Conservation (phyloP, 2,888 invertebrate genomes). For the Patella caerulea region DNA sequence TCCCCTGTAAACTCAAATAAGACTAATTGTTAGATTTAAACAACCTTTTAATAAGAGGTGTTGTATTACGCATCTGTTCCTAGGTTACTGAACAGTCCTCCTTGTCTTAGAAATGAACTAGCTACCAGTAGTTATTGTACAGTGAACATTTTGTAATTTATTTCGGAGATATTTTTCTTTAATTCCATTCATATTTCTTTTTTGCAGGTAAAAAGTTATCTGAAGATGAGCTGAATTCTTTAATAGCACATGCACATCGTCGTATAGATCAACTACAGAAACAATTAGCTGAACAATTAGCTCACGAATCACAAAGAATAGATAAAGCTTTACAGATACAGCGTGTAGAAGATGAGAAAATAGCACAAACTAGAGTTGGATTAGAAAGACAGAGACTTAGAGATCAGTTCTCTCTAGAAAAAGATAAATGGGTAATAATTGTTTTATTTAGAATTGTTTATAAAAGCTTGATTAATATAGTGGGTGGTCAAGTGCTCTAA, state of each 20-base stretch:
- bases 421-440: constrained; percentile 74
- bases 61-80: no score
- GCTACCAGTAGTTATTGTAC: no score
- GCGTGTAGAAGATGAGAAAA: constrained; percentile 75
- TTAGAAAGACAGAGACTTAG: constrained; percentile 81
- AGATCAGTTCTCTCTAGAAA: constrained; percentile 79
- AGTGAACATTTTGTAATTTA: no score
- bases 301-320: constrained; percentile 73
- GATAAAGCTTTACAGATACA: constrained; percentile 78
- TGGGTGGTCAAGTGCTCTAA: no score
- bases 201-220: constrained; percentile 73
- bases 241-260: constrained; percentile 84
- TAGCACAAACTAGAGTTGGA: constrained; percentile 76
- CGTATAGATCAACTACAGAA: constrained; percentile 84
- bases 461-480: no score
- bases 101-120: no score
- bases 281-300: constrained; percentile 82
- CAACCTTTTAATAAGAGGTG: no score
- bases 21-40: no score
- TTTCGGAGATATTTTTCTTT: no score
- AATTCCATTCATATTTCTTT: background rate
- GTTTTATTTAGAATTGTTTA: background rate
- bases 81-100: no score
- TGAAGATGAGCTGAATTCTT: constrained; percentile 82
- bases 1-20: no score